phyloP scores from a whole-genome alignment of 2,888 invertebrate species.

The Mimumesa dahlbomi region DNA sequence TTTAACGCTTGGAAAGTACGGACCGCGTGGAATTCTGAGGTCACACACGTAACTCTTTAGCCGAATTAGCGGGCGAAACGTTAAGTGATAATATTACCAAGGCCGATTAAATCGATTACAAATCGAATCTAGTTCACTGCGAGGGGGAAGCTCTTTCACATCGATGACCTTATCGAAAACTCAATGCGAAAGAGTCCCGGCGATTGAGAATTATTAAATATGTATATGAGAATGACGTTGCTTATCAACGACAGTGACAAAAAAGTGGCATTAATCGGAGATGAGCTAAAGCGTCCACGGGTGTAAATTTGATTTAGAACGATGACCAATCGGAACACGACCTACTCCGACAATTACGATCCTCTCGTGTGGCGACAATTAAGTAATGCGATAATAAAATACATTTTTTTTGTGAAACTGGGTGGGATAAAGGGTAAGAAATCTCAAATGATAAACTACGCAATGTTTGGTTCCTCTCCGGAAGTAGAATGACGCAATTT shows the following conservation, averaged over 20 bases:
- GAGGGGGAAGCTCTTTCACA: not conserved
- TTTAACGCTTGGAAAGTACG: constrained; percentile 8
- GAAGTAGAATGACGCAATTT: constrained; percentile 54
- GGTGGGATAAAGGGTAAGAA: constrained; percentile 21
- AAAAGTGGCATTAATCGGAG: no score
- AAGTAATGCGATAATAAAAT: constrained; percentile 2
- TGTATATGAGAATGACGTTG: no score
- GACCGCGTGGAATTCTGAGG: not conserved
- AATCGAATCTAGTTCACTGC: constrained; percentile 28
- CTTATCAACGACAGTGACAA: no score
- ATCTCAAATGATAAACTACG: constrained; percentile 41
- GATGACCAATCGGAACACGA: no score
- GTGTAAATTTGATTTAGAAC: no score
- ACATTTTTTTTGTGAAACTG: not conserved
- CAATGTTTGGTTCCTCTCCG: constrained; percentile 43
- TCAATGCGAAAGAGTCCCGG: not conserved
- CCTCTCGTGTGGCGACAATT: not conserved
- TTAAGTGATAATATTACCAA: constrained; percentile 27
- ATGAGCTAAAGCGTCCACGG: no score
- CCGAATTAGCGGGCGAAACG: constrained; percentile 17
- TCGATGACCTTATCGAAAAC: constrained; percentile 2
- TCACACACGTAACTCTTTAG: constrained; percentile 13
- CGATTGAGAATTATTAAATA: not conserved
- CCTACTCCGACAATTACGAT: not conserved
- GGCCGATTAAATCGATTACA: constrained; percentile 29